Evolutionary conservation across 2,113 vertebrate species (phyloP).

Genomic region (Sander vitreus): DNA sequence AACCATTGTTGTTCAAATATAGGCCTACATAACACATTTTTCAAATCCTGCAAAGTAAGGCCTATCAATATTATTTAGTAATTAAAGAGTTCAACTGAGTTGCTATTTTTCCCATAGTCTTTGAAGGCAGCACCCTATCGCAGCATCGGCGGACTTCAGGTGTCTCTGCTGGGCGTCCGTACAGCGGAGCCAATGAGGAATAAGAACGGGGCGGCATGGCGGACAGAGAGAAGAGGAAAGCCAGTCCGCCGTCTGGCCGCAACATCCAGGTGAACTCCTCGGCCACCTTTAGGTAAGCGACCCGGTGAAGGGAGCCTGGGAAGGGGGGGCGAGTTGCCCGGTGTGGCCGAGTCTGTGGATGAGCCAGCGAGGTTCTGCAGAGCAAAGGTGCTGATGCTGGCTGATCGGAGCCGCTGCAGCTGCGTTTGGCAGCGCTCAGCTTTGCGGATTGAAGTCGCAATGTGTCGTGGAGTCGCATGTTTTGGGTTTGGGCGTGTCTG

Average conservation of each 20-base stretch:
- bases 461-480: constrained; percentile 30
- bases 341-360: background rate
- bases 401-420: constrained; percentile 22
- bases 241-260: constrained; percentile 79
- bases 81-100: background rate
- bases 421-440: constrained; percentile 2
- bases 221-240: constrained; percentile 88
- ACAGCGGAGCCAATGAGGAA: constrained; percentile 42
- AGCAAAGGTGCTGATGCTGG: constrained; percentile 34
- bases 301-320: background rate
- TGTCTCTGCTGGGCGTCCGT: constrained; percentile 51
- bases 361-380: constrained; percentile 22
- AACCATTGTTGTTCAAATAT: background rate
- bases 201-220: constrained; percentile 84
- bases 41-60: background rate
- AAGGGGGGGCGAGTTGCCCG: background rate
- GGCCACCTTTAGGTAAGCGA: constrained; percentile 88
- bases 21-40: background rate
- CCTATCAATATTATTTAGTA: no score
- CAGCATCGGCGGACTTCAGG: constrained; percentile 59
- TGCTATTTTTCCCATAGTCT: constrained; percentile 37
- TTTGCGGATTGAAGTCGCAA: constrained; percentile 3
- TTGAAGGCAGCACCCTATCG: constrained; percentile 52
- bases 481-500: constrained; percentile 72
- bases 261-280: constrained; percentile 87